Percentiles rank a stretch among this genome's conserved stretches.
These are phyloP conservation scores for Gasterosteus aculeatus DNA, from an alignment of 2,113 vertebrate species.

Conservation along the genomic window DNA sequence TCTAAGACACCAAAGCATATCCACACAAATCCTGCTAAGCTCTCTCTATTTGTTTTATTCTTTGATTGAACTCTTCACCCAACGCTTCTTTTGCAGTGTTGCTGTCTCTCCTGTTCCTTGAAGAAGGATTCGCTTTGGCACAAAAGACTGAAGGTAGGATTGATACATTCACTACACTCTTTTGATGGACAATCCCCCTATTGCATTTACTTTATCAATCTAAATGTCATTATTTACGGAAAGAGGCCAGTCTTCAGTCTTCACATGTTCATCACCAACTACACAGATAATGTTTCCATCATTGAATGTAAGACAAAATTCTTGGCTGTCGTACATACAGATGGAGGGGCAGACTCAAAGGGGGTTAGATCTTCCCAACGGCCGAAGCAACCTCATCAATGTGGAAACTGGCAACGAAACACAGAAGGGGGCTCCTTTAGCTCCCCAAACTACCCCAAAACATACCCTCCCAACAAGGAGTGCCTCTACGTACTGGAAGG, in stretches of 20 bases:
- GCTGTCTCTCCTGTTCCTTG: constrained; percentile 88
- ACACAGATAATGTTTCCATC: neutral
- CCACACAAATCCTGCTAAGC: constrained; percentile 56
- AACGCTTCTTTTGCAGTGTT: constrained; percentile 81
- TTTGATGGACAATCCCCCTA: neutral
- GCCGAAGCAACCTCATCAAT: constrained; percentile 82
- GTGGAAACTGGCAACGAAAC: constrained; percentile 90
- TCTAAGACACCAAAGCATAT: constrained; percentile 10
- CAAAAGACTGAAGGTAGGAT: constrained; percentile 90
- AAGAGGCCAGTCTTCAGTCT: neutral
- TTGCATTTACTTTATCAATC: neutral
- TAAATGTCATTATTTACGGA: neutral
- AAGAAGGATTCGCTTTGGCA: constrained; percentile 90
- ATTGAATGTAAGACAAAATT: neutral
- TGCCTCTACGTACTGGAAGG: constrained; percentile 97
- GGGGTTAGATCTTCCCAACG: constrained; percentile 73
- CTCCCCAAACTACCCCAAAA: constrained; percentile 93
- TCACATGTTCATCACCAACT: neutral
- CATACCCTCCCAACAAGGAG: constrained; percentile 94
- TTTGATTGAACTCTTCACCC: constrained; percentile 19
- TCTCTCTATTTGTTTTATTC: constrained; percentile 10
- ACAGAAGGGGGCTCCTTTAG: constrained; percentile 92
- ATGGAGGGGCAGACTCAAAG: constrained; percentile 81
- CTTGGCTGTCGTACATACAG: constrained; percentile 29
- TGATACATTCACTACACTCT: neutral